Evolutionary conservation across 1,140 invertebrate genomes (phyloP), one percentile per base, ranked within the genome.

Genomic region (Periplaneta americana): DNA sequence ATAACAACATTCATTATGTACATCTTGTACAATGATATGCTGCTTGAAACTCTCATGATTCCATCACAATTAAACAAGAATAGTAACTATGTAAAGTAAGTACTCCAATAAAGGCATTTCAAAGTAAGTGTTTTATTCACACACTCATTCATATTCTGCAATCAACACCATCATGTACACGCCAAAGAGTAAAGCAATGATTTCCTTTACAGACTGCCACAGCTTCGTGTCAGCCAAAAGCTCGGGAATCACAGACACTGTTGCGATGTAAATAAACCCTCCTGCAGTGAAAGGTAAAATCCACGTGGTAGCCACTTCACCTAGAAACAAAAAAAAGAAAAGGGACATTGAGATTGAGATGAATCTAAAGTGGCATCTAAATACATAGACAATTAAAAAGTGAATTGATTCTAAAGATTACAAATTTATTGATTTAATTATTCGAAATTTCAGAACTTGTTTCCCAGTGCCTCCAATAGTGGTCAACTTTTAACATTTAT

Each of bases 241-340:
- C 88, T 99, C 97, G 77, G 98, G 98, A 88, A 99, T 98, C 3
- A 98, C 96, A 79, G 97, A 98, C 0, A 99, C 98, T 34, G 97
- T 97, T 22, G 98, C 98, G 85, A 99, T 98, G 87, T 99, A 99
- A 88, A 99, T 99, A 87, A 99, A 99, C 31, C 98, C 98, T 81
- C 98, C 98, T 82, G 98, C 98, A 57, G 98, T 99, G 86, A 99
- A 98, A 37, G 98, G 97, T 76, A 99, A 89, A 82, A 98, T 96
- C 92, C 96, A 96, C 18, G 92, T 91, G 39, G 95, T 95, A 8
- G 96, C 94, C 82, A 95, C 88, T 82, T 94, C 93, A 86, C 94
- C 94, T 89, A 87, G 84, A 87, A 91, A 74, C n/a, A n/a, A n/a
- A n/a, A n/a, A n/a, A n/a, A n/a, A n/a, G n/a, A n/a, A n/a, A n/a